Conservation (phyloP, 1,140 invertebrate genomes). For the Temnothorax nylanderi region DNA sequence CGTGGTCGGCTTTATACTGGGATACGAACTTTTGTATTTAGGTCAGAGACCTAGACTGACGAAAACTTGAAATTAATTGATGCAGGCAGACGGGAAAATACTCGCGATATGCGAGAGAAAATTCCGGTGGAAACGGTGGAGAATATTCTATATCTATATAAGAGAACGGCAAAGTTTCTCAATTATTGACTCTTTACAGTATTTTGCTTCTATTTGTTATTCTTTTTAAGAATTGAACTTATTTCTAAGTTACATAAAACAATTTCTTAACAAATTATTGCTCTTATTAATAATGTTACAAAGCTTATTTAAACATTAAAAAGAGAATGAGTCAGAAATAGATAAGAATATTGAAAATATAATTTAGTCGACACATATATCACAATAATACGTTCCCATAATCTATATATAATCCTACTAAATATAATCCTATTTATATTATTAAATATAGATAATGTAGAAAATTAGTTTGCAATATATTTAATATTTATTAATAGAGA, state of each 20-base stretch:
- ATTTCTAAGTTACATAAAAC: not conserved
- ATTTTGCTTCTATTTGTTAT: not conserved
- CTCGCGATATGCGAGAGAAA: not conserved
- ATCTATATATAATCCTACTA: too few species aligned
- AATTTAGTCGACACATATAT: not conserved
- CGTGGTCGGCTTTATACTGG: constrained; percentile 1
- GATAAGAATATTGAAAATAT: not conserved
- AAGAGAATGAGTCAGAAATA: not conserved
- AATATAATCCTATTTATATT: not conserved
- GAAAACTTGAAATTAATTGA: constrained; percentile 52
- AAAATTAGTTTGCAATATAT: not conserved
- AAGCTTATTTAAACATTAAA: not conserved
- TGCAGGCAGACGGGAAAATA: not conserved
- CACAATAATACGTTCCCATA: not conserved
- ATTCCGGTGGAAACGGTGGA: not conserved
- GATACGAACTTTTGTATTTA: constrained; percentile 40
- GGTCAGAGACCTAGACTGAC: constrained; percentile 13
- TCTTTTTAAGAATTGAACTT: not conserved
- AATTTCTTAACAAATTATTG: not conserved
- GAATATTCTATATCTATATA: not conserved
- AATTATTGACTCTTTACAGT: not conserved
- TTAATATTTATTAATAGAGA: not conserved
- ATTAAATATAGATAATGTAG: not conserved
- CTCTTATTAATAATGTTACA: not conserved
- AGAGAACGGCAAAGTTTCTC: not conserved